These are phyloP conservation scores for Scaptomyza graminum DNA, from an alignment of 1,140 invertebrate species.

Conservation along the genomic window DNA sequence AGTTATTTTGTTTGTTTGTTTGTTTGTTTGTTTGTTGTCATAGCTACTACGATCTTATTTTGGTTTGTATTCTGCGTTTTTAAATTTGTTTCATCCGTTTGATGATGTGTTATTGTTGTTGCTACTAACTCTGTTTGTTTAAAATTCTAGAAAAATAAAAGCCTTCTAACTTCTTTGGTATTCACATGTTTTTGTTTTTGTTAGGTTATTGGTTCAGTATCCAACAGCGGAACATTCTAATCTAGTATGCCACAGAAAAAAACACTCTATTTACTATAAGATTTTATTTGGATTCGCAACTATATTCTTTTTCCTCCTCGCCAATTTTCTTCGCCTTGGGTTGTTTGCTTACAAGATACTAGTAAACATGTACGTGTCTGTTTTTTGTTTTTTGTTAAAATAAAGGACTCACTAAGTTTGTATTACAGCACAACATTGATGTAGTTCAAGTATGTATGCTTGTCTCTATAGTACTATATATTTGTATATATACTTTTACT, in stretches of 20 bases:
- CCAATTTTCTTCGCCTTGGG: background rate
- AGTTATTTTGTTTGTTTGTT: constrained; percentile 26
- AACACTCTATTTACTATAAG: constrained; percentile 13
- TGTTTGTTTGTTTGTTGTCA: constrained; percentile 20
- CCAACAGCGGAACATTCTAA: constrained; percentile 30
- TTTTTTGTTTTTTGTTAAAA: constrained; percentile 34
- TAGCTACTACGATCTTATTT: background rate
- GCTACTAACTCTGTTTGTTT: constrained; percentile 36
- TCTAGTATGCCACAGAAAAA: constrained; percentile 54
- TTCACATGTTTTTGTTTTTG: constrained; percentile 40
- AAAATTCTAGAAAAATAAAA: constrained; percentile 81
- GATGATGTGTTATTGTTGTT: constrained; percentile 17
- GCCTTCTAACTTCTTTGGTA: constrained; percentile 77
- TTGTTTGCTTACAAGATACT: constrained; percentile 38
- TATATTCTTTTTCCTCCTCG: background rate
- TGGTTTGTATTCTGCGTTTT: background rate
- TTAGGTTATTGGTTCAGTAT: constrained; percentile 2
- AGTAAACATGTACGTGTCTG: constrained; percentile 35
- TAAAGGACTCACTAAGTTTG: constrained; percentile 56
- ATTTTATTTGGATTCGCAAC: constrained; percentile 39
- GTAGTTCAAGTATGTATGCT: too few species aligned
- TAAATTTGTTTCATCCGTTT: constrained; percentile 6
- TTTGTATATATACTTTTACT: constrained; percentile 8
- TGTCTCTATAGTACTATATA: background rate
- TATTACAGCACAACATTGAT: constrained; percentile 47